Base-by-base conservation (phyloP, 2,113 vertebrate genomes). In the Salvelinus namaycush region DNA sequence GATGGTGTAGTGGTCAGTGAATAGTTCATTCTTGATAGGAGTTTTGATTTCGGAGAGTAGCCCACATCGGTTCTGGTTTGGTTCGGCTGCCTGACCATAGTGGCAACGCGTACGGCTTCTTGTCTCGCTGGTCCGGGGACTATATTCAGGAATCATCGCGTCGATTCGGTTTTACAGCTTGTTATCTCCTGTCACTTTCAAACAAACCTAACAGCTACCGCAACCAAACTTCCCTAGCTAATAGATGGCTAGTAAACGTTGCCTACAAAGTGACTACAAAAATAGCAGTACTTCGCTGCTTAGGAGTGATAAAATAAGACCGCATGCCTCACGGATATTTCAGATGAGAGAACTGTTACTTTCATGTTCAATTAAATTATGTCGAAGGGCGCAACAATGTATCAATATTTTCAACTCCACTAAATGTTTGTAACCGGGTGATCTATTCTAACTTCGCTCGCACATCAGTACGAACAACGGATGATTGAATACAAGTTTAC, bases 1-100 rank as follows among this genome's bases (percentile, higher is more conserved):
- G 27, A 93, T 81, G 51, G 81, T 87, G 92, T 92, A 94, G 84
- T 86, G 81, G 18, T 92, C 92, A 69, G 75, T 85, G 82, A 94
- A 93, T 1, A 87, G 79, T 18, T 92, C 91, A 12, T 6, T 84
- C 73, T 34, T 73, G 81, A 94, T 85, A 62, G 67, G n/a, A 70
- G 87, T 92, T 31, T 72, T 76, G 76, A 91, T 92, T n/a, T 87
- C 81, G 39, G 79, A 85, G 75, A 93, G 70, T 74, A 94, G 81
- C 8, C 93, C 92, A 7, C 60, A 24, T 8, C 88, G 80, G 68
- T 22, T 83, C 77, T 73, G 90, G 72, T 26, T 87, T 76, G 81
- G 80, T 57, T 88, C 92, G 5, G 68, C 76, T 0, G 73, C 62
- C 12, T 67, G 76, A 14, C 68, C 70, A 64, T 9, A 48, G 54